Conservation (phyloP, 2,888 invertebrate genomes). For the Perdita meconis region DNA sequence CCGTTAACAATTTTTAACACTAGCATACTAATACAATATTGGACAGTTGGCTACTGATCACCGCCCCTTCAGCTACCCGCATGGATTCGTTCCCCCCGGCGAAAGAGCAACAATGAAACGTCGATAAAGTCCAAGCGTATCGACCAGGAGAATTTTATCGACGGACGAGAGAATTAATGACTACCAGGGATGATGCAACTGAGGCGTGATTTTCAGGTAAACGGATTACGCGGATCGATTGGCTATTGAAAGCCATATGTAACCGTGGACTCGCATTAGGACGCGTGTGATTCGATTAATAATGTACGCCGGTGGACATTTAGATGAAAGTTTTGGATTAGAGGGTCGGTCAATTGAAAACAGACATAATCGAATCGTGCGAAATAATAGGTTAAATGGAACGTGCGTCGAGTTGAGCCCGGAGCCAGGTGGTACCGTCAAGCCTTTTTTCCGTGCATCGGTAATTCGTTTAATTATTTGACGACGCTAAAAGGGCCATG, state of each 20-base stretch:
- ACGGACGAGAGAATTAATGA: slow-evolving; percentile 35
- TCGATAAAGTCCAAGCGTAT: slow-evolving; percentile 11
- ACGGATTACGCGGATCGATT: slow-evolving; percentile 55
- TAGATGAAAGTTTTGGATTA: slow-evolving; percentile 46
- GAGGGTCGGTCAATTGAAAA: slow-evolving; percentile 38
- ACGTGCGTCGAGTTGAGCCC: slow-evolving; percentile 4
- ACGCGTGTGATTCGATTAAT: slow-evolving; percentile 53
- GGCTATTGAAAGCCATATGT: slow-evolving; percentile 48
- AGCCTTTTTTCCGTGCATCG: slow-evolving; percentile 18
- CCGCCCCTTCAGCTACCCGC: too few relatives aligned
- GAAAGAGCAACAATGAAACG: not conserved
- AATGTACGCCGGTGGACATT: slow-evolving; percentile 33
- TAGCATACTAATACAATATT: too few relatives aligned
- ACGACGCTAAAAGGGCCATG: slow-evolving; percentile 35
- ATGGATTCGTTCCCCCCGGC: not conserved
- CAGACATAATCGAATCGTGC: slow-evolving; percentile 44
- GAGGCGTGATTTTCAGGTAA: slow-evolving; percentile 51
- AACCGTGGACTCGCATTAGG: slow-evolving; percentile 37
- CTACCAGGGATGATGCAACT: slow-evolving; percentile 16
- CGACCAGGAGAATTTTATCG: slow-evolving; percentile 13
- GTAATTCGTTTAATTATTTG: slow-evolving; percentile 23
- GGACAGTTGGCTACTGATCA: too few relatives aligned
- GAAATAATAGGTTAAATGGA: slow-evolving; percentile 52
- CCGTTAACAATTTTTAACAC: too few relatives aligned
- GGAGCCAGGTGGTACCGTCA: slow-evolving; percentile 26